Conservation (phyloP, 2,888 invertebrate species). For the Apotomis turbidana region DNA sequence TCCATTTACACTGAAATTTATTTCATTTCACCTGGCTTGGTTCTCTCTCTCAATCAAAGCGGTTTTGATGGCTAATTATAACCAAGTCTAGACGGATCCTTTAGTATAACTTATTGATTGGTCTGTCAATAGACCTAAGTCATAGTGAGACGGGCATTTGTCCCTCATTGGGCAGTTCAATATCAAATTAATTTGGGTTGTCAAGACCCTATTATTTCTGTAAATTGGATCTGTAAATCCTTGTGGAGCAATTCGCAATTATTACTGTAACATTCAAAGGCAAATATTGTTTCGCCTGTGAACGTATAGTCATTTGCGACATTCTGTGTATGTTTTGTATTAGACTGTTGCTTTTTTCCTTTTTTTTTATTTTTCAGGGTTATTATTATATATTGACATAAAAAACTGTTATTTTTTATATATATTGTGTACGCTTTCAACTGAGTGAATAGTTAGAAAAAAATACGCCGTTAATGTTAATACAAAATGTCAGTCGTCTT, state of each 20-base stretch:
- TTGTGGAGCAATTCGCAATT: conserved; percentile 1
- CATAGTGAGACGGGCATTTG: conserved; percentile 11
- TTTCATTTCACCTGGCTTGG: not conserved
- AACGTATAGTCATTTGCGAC: not conserved
- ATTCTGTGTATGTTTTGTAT: not conserved
- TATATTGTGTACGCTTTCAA: no score
- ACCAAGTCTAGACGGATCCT: conserved; percentile 17
- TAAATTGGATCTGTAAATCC: conserved; percentile 13
- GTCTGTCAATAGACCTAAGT: conserved; percentile 21
- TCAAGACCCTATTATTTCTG: conserved; percentile 9
- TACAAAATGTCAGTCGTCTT: no score
- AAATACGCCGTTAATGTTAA: no score
- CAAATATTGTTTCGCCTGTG: not conserved
- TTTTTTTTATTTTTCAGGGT: not conserved
- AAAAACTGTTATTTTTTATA: no score
- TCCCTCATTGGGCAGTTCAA: conserved; percentile 10
- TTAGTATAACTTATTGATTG: conserved; percentile 17
- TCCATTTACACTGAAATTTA: not conserved
- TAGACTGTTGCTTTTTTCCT: not conserved
- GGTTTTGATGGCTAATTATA: not conserved
- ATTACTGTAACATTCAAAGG: not conserved
- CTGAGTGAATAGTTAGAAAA: no score
- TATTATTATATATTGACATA: not conserved
- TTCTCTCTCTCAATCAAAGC: not conserved
- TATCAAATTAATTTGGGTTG: conserved; percentile 12